These are phyloP conservation scores for Sebastes melanostomus DNA, from an alignment of 2,797 vertebrate species.

Conservation along the genomic window DNA sequence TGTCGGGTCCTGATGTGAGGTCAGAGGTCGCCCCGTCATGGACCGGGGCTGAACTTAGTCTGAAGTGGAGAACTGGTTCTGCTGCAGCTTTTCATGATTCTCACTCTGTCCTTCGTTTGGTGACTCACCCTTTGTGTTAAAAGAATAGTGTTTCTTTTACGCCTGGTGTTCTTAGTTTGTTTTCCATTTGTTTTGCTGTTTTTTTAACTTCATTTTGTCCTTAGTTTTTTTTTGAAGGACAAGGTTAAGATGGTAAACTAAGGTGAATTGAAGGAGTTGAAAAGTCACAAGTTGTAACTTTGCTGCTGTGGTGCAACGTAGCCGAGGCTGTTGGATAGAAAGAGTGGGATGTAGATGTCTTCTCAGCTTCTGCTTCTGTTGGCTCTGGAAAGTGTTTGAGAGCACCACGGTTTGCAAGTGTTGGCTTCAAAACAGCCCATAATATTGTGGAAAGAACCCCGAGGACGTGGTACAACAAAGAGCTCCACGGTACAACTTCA, in stretches of 20 bases:
- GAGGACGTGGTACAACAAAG: slow-evolving; percentile 24
- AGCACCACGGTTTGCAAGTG: slow-evolving; percentile 24
- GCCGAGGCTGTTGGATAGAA: slow-evolving; percentile 29
- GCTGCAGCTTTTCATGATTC: slow-evolving; percentile 56
- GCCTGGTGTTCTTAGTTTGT: slow-evolving; percentile 58
- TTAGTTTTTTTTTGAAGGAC: slow-evolving; percentile 55
- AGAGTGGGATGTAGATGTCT: slow-evolving; percentile 45
- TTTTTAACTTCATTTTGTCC: slow-evolving; percentile 25
- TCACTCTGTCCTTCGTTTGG: slow-evolving; percentile 50
- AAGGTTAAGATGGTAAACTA: slow-evolving; percentile 50
- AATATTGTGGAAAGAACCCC: neutral
- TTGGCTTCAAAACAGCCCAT: slow-evolving; percentile 14
- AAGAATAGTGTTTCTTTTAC: slow-evolving; percentile 55
- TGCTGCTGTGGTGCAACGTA: slow-evolving; percentile 66
- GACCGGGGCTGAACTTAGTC: slow-evolving; percentile 34
- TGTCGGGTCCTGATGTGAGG: slow-evolving; percentile 31
- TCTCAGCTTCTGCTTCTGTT: slow-evolving; percentile 40
- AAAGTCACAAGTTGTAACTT: slow-evolving; percentile 60
- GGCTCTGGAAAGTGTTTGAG: slow-evolving; percentile 33
- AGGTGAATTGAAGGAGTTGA: slow-evolving; percentile 68
- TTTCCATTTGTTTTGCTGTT: slow-evolving; percentile 49
- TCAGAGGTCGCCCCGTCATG: slow-evolving; percentile 40
- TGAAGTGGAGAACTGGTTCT: slow-evolving; percentile 62
- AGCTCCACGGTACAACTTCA: slow-evolving; percentile 27
- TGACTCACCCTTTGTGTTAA: slow-evolving; percentile 51